A percentile compares a stretch with the other conserved stretches of the same genome.
phyloP scores from a whole-genome alignment of 2,113 vertebrate species.

The Nipponia nippon region DNA sequence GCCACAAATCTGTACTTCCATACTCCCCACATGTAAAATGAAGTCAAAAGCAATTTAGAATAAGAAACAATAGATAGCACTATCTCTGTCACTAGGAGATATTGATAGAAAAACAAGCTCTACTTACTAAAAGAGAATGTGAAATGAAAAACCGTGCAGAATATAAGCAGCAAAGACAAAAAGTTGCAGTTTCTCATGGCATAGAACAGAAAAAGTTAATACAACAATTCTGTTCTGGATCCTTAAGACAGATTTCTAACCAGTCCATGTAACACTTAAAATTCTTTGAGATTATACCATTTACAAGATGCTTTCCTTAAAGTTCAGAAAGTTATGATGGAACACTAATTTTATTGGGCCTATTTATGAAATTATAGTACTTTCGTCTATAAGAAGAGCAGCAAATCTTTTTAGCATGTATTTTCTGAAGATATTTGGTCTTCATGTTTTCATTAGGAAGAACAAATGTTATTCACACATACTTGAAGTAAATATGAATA shows the following conservation, averaged over 20 bases:
- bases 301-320: slow-evolving; percentile 7
- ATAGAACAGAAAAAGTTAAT: not conserved
- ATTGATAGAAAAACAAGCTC: not conserved
- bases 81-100: not conserved
- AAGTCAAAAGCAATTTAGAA: slow-evolving; percentile 1
- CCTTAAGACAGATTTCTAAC: not conserved
- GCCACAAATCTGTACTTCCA: not conserved
- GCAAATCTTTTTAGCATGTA: not conserved
- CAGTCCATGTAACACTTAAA: not conserved
- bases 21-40: not conserved
- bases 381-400: not conserved
- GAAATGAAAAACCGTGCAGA: not conserved
- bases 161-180: not conserved
- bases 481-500: not conserved
- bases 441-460: not conserved
- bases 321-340: slow-evolving; percentile 1
- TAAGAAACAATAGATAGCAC: not conserved
- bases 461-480: not conserved
- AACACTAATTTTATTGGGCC: slow-evolving; percentile 4
- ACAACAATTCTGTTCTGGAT: not conserved
- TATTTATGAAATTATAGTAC: not conserved
- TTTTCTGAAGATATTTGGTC: not conserved
- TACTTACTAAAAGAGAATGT: not conserved
- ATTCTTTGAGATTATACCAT: not conserved
- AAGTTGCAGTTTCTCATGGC: not conserved